Evolutionary conservation across 2,113 vertebrate species (phyloP), one percentile per base, ranked within the genome.

Genomic region (Larimichthys crocea): DNA sequence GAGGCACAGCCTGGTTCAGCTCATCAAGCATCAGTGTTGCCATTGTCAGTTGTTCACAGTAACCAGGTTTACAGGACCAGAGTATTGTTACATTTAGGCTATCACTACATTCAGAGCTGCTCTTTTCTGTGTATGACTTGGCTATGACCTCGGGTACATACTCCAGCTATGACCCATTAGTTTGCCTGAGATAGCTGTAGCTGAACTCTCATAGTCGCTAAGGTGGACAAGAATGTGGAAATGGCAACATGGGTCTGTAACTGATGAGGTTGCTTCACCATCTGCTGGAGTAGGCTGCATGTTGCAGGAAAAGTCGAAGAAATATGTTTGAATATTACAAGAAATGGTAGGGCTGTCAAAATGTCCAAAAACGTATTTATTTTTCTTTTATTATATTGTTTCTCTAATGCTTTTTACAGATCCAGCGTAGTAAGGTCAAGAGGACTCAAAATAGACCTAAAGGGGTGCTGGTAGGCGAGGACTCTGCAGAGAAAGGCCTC

Each of bases 401-500:
- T 65, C n/a, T 73, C n/a, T 68, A 29, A 52, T 60, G 17, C 9
- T 8, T 71, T 61, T 10, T 60, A 9, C 69, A 96, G 95, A 92
- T 95, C 44, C 92, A 95, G 79, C 82, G 83, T 9, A 8, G 57
- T 46, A 83, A 91, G 2, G 57, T 64, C 6, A 75, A 17, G 3
- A 63, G 12, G 12, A 17, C 40, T 11, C 86, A 80, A 11, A 83
- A 53, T 68, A 72, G 87, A 83, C 50, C 89, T 35, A 64, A 69
- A 52, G 40, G 82, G 59, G 88, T 92, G 22, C 55, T 91, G 20
- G 89, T 93, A 12, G 70, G 85, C 29, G 89, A 91, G 26, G 68
- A 87, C 22, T 83, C 85, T 0, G 44, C 91, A 56, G 96, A 96
- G 77, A 96, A 95, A 81, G 97, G 97, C 1, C 96, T 99, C 75